A percentile compares a stretch with the other conserved stretches of the same genome.
Conservation (phyloP, 2,797 vertebrate genomes). For the Phoxinus dragarum region DNA sequence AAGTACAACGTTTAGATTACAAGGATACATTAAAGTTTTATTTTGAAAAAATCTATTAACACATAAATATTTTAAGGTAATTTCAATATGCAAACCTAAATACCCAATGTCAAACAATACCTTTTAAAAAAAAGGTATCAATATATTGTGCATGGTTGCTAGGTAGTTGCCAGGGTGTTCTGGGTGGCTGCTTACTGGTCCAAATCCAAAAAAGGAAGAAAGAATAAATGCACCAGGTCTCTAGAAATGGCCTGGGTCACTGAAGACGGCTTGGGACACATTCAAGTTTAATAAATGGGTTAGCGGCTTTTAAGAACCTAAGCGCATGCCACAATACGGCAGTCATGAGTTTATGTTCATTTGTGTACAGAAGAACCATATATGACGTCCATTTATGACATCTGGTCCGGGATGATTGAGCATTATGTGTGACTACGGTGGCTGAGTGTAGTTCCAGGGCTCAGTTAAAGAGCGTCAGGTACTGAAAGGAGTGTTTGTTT, state of each 20-base stretch:
- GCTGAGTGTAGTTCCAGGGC: background rate
- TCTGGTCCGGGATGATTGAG: background rate
- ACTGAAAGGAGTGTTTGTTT: conserved; percentile 62
- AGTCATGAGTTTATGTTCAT: background rate
- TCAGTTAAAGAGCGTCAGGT: conserved; percentile 58
- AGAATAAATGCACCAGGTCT: background rate
- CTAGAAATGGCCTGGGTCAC: background rate
- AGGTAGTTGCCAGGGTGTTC: background rate
- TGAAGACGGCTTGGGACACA: background rate
- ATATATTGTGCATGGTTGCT: background rate
- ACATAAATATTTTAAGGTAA: background rate
- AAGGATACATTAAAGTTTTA: too few relatives aligned
- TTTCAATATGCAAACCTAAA: background rate
- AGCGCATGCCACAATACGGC: background rate
- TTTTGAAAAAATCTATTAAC: too few relatives aligned
- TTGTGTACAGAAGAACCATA: too few relatives aligned
- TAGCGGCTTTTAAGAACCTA: background rate
- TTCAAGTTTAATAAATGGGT: background rate
- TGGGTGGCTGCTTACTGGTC: background rate
- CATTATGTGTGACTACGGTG: background rate
- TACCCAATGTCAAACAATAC: background rate
- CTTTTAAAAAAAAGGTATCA: background rate
- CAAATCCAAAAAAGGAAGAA: background rate
- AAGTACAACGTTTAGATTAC: background rate
- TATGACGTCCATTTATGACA: background rate